Conservation (phyloP, 2,797 vertebrate species). For the Enteromius anoplus region DNA sequence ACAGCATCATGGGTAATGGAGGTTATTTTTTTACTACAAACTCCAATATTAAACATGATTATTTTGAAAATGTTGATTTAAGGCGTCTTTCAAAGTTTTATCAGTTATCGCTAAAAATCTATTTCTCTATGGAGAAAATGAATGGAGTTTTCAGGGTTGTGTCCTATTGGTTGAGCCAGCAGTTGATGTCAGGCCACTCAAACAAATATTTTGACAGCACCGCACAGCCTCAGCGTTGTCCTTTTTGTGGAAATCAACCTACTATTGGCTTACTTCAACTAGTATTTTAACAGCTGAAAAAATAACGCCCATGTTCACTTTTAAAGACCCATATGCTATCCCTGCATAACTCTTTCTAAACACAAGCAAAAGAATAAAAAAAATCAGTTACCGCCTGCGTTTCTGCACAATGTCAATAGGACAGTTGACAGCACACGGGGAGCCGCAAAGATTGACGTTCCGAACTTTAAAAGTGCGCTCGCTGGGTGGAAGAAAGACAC, state of each 20-base stretch:
- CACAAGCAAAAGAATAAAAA: conserved; percentile 54
- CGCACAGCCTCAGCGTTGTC: neutral
- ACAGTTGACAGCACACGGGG: conserved; percentile 81
- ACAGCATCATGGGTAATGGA: neutral
- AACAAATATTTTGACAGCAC: conserved; percentile 20
- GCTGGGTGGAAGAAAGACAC: conserved; percentile 68
- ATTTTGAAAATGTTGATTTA: neutral
- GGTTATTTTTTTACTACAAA: neutral
- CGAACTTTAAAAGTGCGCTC: conserved; percentile 75
- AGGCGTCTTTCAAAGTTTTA: neutral
- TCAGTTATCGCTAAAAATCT: neutral
- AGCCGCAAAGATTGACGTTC: conserved; percentile 77
- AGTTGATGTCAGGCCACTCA: neutral
- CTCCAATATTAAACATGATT: neutral
- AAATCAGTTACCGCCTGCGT: conserved; percentile 81
- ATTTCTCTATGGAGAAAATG: neutral
- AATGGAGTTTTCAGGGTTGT: neutral
- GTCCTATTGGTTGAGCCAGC: conserved; percentile 13
- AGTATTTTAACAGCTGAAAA: too few species aligned
- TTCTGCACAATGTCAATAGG: conserved; percentile 85
- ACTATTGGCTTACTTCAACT: neutral
- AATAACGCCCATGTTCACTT: neutral
- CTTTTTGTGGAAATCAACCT: neutral
- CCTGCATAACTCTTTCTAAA: conserved; percentile 10
- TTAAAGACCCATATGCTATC: neutral